Percentiles rank a stretch among this genome's conserved stretches.
These are phyloP conservation scores for Drosophila elegans DNA, from an alignment of 1,140 invertebrate genomes.

Conservation along the genomic window DNA sequence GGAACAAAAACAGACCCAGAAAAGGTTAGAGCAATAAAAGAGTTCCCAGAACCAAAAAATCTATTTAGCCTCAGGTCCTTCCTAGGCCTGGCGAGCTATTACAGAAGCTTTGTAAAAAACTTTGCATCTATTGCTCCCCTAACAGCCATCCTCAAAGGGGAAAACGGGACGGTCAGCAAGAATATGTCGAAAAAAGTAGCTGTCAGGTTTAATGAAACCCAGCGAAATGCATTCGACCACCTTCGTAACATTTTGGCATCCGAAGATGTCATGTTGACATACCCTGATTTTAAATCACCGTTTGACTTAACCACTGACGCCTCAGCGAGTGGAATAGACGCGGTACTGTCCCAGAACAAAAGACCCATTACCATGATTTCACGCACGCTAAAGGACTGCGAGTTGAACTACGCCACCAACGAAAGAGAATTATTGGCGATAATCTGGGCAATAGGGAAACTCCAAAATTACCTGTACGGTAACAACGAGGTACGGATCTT, in stretches of 20 bases:
- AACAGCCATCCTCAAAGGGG: too few relatives aligned
- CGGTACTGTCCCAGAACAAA: not conserved
- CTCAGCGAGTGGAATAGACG: not conserved
- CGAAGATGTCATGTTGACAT: constrained; percentile 11
- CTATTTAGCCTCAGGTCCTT: too few relatives aligned
- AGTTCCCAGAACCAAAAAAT: too few relatives aligned
- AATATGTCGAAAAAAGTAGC: too few relatives aligned
- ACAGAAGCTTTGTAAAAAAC: constrained; percentile 6
- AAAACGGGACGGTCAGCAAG: too few relatives aligned
- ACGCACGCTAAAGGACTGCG: constrained; percentile 9
- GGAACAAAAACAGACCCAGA: too few relatives aligned
- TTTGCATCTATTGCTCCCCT: constrained; percentile 8
- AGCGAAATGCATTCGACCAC: too few relatives aligned
- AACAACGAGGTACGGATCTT: constrained; percentile 11
- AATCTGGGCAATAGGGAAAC: constrained; percentile 7
- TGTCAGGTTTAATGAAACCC: too few relatives aligned
- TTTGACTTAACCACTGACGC: constrained; percentile 8
- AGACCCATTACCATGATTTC: too few relatives aligned
- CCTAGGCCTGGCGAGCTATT: too few relatives aligned
- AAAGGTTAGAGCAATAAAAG: too few relatives aligned
- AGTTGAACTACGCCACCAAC: constrained; percentile 8
- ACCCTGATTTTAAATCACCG: constrained; percentile 15
- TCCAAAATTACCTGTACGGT: constrained; percentile 29
- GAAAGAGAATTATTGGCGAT: constrained; percentile 13
- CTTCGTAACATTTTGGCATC: constrained; percentile 14